Conservation (phyloP, 2,113 vertebrate species). For the Neolamprologus sp. region DNA sequence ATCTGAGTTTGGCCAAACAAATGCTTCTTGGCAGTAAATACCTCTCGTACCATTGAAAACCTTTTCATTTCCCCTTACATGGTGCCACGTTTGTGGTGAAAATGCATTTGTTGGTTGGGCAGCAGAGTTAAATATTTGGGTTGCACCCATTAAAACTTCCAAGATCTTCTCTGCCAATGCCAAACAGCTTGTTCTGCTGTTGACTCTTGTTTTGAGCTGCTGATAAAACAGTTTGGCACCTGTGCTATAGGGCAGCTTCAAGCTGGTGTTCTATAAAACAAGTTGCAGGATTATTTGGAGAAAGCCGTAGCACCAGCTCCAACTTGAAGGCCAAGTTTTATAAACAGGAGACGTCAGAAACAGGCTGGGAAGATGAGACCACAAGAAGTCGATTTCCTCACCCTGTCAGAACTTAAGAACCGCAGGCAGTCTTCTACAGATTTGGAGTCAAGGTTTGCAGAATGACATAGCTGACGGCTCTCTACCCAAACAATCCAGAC, state of each 20-base stretch:
- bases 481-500: neutral
- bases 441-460: neutral
- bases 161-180: neutral
- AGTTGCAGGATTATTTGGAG: neutral
- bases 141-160: neutral
- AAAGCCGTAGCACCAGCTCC: fast-evolving
- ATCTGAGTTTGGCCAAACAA: neutral
- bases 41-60: neutral
- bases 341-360: neutral
- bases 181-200: fast-evolving
- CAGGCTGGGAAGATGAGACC: neutral
- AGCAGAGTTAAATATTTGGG: neutral
- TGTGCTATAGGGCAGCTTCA: fast-evolving
- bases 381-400: neutral
- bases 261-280: neutral
- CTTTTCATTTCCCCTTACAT: fast-evolving
- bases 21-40: neutral
- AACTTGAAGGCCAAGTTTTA: neutral
- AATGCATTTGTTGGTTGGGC: neutral
- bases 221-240: neutral
- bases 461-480: neutral
- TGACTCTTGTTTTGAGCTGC: neutral
- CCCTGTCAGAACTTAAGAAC: neutral
- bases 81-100: neutral
- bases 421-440: fast-evolving